These are phyloP conservation scores for Magallana nippona DNA, from an alignment of 2,888 invertebrate genomes.

Conservation along the genomic window DNA sequence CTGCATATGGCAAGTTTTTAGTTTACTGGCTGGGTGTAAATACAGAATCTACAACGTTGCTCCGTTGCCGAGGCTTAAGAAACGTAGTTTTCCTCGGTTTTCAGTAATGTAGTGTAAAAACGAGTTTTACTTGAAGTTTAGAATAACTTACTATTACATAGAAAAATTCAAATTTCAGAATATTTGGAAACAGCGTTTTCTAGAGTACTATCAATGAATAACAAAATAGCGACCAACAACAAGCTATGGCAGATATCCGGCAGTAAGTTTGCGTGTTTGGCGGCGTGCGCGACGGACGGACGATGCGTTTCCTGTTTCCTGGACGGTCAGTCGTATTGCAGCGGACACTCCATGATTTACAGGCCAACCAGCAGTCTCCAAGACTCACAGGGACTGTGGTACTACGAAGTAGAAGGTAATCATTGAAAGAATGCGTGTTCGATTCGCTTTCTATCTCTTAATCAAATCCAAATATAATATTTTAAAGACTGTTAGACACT, in stretches of 20 bases:
- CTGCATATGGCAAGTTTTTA: too few relatives aligned
- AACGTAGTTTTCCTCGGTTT: too few relatives aligned
- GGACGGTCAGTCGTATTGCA: slow-evolving; percentile 10
- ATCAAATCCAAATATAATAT: neutral
- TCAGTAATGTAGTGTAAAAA: too few relatives aligned
- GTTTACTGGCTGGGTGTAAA: too few relatives aligned
- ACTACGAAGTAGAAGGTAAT: slow-evolving; percentile 25
- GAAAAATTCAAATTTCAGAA: neutral
- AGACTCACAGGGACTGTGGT: neutral
- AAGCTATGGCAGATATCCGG: neutral
- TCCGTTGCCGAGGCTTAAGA: too few relatives aligned
- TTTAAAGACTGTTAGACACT: too few relatives aligned
- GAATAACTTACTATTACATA: too few relatives aligned
- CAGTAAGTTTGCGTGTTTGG: neutral
- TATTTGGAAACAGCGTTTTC: slow-evolving; percentile 1
- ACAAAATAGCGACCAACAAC: neutral
- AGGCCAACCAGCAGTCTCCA: neutral
- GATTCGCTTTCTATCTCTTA: neutral
- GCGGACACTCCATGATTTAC: neutral
- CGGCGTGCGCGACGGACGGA: neutral
- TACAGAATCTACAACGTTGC: too few relatives aligned
- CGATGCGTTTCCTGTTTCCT: neutral
- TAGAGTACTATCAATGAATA: neutral
- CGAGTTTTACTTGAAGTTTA: too few relatives aligned
- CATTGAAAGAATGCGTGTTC: neutral